Base-by-base conservation (phyloP, 2,113 vertebrate species). In the Seriola aureovittata region DNA sequence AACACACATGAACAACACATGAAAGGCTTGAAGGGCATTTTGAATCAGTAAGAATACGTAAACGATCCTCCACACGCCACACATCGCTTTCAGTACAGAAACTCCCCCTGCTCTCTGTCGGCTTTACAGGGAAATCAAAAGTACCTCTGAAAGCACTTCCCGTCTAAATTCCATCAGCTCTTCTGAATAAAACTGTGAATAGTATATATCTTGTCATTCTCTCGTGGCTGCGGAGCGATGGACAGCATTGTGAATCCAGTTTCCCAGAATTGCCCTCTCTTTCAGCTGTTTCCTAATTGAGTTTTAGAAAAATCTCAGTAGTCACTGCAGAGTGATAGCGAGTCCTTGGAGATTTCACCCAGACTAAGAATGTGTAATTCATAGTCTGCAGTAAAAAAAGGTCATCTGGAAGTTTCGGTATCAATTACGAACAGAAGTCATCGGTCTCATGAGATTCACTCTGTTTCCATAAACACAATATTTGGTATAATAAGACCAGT, bases 301-400 rank as follows among this genome's bases (percentile, higher is more conserved):
- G 84, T 85, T 91, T 83, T 62, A 71, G 50, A 87, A 87, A 60
- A 85, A 77, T 36, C 80, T 78, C 75, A 66, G 77, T 13, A 25
- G 80, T 77, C 78, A n/a, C 29, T 62, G 12, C 77, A 60, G 70
- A 70, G 44, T 71, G 73, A 88, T 48, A 75, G 87, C 76, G 12
- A 75, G 57, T 88, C 88, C 79, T 74, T 1, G 0, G 86, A 86
- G 89, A 77, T 72, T 63, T 84, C 52, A 67, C 54, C 70, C 74
- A 12, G 54, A 72, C 75, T 46, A 36, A 70, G 62, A 81, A 86
- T 78, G 69, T 67, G 66, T 80, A 86, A 90, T 85, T 84, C 74
- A 83, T 68, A 90, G 81, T 60, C 70, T 82, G 75, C 80, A n/a
- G 48, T 88, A 65, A 91, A 91, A 91, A 92, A 92, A 92, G 89